A percentile compares a stretch with the other conserved stretches of the same genome.
These are phyloP conservation scores for Hyperoodon ampullatus DNA, from an alignment of 2,113 vertebrate genomes.

Conservation along the genomic window DNA sequence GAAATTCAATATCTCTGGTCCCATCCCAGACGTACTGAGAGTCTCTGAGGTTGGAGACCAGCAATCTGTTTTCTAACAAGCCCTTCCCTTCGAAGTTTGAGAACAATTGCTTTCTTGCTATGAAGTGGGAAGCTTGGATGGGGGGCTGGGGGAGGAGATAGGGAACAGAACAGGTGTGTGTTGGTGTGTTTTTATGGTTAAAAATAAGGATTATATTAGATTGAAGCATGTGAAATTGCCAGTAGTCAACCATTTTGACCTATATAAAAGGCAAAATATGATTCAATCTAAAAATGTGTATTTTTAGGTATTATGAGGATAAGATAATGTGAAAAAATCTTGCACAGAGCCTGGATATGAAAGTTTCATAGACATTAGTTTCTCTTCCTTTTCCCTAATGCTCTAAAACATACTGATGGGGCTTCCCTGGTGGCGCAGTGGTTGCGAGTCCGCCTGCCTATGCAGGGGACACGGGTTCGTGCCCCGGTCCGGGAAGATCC, in stretches of 20 bases:
- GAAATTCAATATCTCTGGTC: background rate
- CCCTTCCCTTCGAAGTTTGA: background rate
- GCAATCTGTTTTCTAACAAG: background rate
- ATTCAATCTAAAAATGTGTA: background rate
- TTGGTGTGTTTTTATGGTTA: background rate
- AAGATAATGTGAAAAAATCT: background rate
- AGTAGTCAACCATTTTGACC: background rate
- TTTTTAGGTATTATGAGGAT: background rate
- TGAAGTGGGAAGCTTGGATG: background rate
- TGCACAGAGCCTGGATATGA: background rate
- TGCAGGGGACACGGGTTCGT: no score
- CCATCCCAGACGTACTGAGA: background rate
- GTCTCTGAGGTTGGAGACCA: background rate
- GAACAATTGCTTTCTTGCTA: background rate
- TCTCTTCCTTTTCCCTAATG: background rate
- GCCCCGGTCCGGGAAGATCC: no score
- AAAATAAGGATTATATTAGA: background rate
- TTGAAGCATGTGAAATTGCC: background rate
- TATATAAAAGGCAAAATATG: background rate
- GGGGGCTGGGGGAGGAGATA: background rate
- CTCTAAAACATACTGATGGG: background rate
- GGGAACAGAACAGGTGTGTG: background rate
- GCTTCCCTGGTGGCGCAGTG: no score
- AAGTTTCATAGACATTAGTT: background rate
- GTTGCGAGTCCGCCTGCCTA: no score